Conservation (phyloP, 2,113 vertebrate genomes). For the Dipodomys stephensi region DNA sequence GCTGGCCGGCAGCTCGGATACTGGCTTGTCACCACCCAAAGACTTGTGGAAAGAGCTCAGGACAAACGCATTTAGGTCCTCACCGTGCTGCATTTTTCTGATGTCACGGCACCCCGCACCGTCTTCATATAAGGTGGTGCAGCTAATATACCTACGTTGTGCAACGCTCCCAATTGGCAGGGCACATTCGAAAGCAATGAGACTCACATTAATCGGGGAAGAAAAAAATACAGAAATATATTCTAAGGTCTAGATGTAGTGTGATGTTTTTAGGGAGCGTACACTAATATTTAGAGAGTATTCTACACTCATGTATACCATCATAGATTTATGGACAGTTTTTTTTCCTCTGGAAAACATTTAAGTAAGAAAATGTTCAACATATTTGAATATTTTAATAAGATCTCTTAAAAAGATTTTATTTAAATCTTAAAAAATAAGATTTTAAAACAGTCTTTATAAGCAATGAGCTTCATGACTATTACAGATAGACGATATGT, state of each 20-base stretch:
- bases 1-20: conserved; percentile 62
- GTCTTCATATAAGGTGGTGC: background rate
- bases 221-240: too few relatives aligned
- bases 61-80: conserved; percentile 42
- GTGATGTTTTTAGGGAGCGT: background rate
- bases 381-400: too few relatives aligned
- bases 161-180: background rate
- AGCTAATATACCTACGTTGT: background rate
- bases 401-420: too few relatives aligned
- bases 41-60: conserved; percentile 50
- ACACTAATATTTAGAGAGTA: background rate
- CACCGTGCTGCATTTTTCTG: conserved; percentile 22
- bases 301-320: background rate
- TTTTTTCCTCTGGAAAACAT: background rate
- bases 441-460: background rate
- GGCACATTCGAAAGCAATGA: background rate
- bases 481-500: background rate
- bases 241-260: background rate
- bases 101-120: background rate
- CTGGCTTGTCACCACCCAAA: conserved; percentile 78
- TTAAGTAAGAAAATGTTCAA: background rate
- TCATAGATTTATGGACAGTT: background rate
- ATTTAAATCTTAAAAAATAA: too few relatives aligned
- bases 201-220: background rate
- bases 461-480: background rate